A percentile compares a stretch with the other conserved stretches of the same genome.
phyloP scores from a whole-genome alignment of 1,140 invertebrate genomes.

The Bombus consobrinus region DNA sequence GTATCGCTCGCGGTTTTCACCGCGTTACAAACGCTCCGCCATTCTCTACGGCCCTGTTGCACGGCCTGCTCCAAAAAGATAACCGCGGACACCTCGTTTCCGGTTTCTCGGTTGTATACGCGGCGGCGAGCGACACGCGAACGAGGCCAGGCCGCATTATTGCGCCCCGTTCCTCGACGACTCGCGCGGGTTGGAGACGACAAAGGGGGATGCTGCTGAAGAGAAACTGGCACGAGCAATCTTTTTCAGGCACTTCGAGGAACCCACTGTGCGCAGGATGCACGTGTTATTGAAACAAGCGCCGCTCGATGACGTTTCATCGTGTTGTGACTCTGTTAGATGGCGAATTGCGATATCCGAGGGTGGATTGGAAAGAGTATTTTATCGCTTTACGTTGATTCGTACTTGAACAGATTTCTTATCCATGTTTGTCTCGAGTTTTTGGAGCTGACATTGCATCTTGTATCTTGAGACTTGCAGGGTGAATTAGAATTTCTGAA shows the following conservation, averaged over 20 bases:
- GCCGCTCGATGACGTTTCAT: neutral
- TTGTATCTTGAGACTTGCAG: no score
- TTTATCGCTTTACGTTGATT: no score
- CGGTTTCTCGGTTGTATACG: slow-evolving; percentile 48
- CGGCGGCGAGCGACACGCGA: slow-evolving; percentile 30
- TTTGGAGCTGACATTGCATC: no score
- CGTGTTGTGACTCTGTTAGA: neutral
- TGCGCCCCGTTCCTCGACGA: neutral
- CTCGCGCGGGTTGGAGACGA: no score
- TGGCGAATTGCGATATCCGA: neutral
- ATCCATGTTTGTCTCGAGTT: no score
- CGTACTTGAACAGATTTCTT: no score
- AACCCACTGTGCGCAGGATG: neutral
- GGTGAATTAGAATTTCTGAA: no score
- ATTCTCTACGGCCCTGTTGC: slow-evolving; percentile 27
- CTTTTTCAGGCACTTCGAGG: slow-evolving; percentile 21
- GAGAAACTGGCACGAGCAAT: slow-evolving; percentile 28
- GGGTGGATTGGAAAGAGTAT: neutral
- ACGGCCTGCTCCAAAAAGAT: slow-evolving; percentile 72
- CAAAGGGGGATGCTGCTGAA: no score
- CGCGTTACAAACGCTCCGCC: slow-evolving; percentile 21
- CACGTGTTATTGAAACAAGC: neutral
- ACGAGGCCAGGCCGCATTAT: slow-evolving; percentile 59
- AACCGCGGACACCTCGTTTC: slow-evolving; percentile 70
- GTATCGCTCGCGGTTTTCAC: slow-evolving; percentile 30